Evolutionary conservation across 2,113 vertebrate species (phyloP), one percentile per base, ranked within the genome.

Genomic region (Anthoscopus minutus): DNA sequence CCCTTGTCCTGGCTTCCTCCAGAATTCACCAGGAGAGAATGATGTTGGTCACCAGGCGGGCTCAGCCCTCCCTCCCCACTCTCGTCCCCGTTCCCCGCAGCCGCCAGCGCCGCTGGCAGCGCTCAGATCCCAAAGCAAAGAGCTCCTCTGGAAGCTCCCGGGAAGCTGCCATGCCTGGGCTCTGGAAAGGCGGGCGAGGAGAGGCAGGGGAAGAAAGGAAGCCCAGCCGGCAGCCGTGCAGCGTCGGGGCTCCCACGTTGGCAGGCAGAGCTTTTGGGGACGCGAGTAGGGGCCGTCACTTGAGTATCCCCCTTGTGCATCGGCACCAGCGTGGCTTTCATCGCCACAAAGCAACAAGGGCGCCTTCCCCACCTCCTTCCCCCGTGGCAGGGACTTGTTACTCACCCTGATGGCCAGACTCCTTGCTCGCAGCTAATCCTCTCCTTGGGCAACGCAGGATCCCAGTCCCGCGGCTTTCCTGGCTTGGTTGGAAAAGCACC

Each of bases 401-500:
- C 96, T 96, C 73, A 96, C 95, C 94, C 56, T 3, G 51, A 83
- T 71, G 28, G 42, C 47, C 76, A 9, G 51, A 58, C 67, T 97
- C 27, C 50, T 92, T n/a, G 67, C 54, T 92, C 60, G 5, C 83
- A 19, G 71, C 81, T 96, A 64, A 94, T 96, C 71, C 30, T 45
- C 81, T 89, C 40, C 95, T 66, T 54, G 79, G 85, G 74, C 17
- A 65, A 33, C 17, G 40, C 93, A 98, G 98, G 88, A 92, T 74
- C 65, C 83, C 89, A 96, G 96, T 40, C 89, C 96, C 83, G 51
- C 79, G 31, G 96, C 96, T 89, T 81, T 98, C 5, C 65, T 98
- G 89, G 96, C 92, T 28, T 98, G 98, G 98, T 35, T 98, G 93
- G 95, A 92, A 79, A 97, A 97, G 82, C 96, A 97, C 65, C 96